These are phyloP conservation scores for Embidobia sp. DNA, from an alignment of 2,888 invertebrate genomes.

Conservation along the genomic window DNA sequence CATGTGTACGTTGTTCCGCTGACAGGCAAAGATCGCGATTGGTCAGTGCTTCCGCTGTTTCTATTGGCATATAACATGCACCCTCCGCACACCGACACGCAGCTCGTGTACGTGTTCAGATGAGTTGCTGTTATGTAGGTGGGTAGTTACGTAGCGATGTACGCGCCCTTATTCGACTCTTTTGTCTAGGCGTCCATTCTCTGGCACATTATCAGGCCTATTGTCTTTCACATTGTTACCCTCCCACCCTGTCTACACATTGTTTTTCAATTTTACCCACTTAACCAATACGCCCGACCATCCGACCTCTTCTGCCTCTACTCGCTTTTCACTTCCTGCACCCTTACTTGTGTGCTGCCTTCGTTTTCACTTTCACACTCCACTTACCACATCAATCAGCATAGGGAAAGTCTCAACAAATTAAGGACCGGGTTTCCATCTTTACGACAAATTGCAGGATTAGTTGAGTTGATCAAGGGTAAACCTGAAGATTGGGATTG, in stretches of 20 bases:
- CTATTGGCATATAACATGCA: conserved; percentile 55
- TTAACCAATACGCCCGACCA: conserved; percentile 79
- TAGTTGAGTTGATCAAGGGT: too few relatives aligned
- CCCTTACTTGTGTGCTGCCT: conserved; percentile 28
- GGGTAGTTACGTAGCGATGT: conserved; percentile 60
- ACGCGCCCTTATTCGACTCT: conserved; percentile 80
- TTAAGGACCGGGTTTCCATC: too few relatives aligned
- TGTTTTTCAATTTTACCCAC: conserved; percentile 82
- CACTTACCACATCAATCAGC: conserved; percentile 23
- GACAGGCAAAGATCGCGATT: conserved; percentile 56
- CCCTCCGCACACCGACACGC: conserved; percentile 32
- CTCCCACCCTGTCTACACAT: conserved; percentile 77
- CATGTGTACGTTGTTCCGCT: conserved; percentile 35
- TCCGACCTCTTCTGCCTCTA: conserved; percentile 49
- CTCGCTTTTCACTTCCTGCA: conserved; percentile 23
- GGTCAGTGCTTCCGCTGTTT: conserved; percentile 58
- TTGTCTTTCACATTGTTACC: conserved; percentile 81
- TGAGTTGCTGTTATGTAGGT: conserved; percentile 72
- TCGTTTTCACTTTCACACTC: conserved; percentile 39
- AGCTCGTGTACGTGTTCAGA: conserved; percentile 61
- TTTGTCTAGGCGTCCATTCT: conserved; percentile 82
- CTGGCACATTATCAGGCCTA: conserved; percentile 81
- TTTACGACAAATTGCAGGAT: too few relatives aligned
- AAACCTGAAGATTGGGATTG: too few relatives aligned
- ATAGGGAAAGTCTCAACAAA: too few relatives aligned